Percentiles rank a stretch among this genome's conserved stretches.
These are phyloP conservation scores for Drosophila repleta DNA, from an alignment of 1,140 invertebrate genomes.

Conservation along the genomic window DNA sequence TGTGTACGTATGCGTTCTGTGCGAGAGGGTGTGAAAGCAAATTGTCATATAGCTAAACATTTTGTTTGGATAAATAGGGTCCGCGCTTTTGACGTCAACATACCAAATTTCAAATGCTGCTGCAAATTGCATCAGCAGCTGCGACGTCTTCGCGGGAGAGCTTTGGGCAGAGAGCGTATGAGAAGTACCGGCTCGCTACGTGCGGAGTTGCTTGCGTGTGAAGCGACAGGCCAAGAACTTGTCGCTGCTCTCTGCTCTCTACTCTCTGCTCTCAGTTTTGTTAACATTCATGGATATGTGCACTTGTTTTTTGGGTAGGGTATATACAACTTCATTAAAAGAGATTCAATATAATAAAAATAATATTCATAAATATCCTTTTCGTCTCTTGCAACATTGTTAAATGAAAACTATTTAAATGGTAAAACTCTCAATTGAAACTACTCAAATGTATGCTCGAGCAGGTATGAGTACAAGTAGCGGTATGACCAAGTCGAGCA, in stretches of 20 bases:
- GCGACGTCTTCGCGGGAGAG: background rate
- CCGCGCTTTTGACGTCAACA: conserved; percentile 45
- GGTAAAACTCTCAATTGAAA: too few relatives aligned
- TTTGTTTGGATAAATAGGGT: conserved; percentile 49
- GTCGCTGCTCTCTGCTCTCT: conserved; percentile 4
- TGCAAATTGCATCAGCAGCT: conserved; percentile 63
- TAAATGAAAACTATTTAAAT: too few relatives aligned
- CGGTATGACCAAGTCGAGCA: conserved; percentile 22
- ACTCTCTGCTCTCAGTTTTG: conserved; percentile 5
- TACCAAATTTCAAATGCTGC: conserved; percentile 44
- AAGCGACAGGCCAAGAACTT: conserved; percentile 3
- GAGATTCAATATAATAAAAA: too few relatives aligned
- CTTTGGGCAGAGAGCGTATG: background rate
- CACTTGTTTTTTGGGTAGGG: background rate
- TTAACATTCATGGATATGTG: background rate
- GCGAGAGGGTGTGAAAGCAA: conserved; percentile 5
- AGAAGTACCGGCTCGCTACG: conserved; percentile 11
- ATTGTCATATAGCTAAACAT: conserved; percentile 53
- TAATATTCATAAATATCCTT: too few relatives aligned
- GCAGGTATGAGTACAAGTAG: background rate
- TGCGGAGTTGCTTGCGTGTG: conserved; percentile 25
- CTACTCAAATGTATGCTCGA: too few relatives aligned
- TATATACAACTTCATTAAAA: background rate
- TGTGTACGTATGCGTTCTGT: background rate
- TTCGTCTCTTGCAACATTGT: too few relatives aligned